Evolutionary conservation across 2,797 vertebrate species (phyloP).

Genomic region (Peromyscus nudipes): DNA sequence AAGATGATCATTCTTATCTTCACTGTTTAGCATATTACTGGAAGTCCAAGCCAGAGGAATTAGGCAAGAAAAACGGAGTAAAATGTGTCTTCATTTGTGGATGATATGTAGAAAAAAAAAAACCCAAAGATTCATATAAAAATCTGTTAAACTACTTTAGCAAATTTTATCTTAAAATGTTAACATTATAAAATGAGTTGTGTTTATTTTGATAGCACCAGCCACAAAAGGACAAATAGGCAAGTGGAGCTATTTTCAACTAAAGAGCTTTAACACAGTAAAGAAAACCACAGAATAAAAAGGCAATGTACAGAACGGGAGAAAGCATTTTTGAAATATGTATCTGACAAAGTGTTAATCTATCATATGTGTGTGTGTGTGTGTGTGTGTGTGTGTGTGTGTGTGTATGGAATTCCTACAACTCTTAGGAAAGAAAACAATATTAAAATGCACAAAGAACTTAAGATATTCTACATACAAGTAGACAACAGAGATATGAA

Average conservation of each 20-base stretch:
- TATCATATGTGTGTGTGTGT: not conserved
- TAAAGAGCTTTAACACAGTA: not conserved
- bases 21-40: not conserved
- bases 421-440: not conserved
- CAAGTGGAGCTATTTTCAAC: not conserved
- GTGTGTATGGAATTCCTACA: not conserved
- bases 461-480: not conserved
- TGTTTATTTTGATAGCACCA: not conserved
- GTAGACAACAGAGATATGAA: not conserved
- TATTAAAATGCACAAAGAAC: not conserved
- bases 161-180: constrained; percentile 1
- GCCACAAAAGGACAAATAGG: constrained; percentile 1
- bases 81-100: not conserved
- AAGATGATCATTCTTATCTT: not conserved
- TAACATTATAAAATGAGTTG: not conserved
- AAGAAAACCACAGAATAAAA: constrained; percentile 1
- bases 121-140: not conserved
- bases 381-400: no score
- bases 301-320: not conserved
- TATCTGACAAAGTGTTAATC: not conserved
- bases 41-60: constrained; percentile 18
- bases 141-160: constrained; percentile 20
- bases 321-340: constrained; percentile 13
- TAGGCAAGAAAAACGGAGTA: constrained; percentile 17
- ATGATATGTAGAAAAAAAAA: not conserved